These are phyloP conservation scores for Halyomorpha halys DNA, from an alignment of 1,140 invertebrate species.

Conservation along the genomic window DNA sequence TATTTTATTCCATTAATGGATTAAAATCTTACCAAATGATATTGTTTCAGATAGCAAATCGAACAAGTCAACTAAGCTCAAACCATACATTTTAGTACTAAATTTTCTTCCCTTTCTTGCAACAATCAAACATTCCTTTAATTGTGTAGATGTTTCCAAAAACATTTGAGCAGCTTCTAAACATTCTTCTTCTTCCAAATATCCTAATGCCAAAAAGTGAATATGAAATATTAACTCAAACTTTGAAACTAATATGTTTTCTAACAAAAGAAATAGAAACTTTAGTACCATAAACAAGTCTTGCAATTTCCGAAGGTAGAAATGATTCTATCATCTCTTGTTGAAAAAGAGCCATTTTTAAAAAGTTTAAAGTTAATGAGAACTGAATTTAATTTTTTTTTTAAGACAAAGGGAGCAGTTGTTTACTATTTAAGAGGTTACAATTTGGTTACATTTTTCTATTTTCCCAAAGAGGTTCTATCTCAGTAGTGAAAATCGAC, in stretches of 20 bases:
- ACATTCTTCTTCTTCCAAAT: conserved; percentile 39
- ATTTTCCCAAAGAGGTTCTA: too few species aligned
- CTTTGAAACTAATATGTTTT: background rate
- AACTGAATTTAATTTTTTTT: too few species aligned
- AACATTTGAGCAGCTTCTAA: conserved; percentile 37
- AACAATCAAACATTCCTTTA: conserved; percentile 39
- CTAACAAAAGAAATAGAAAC: background rate
- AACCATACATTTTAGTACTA: conserved; percentile 36
- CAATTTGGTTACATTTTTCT: too few species aligned
- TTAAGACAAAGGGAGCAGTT: too few species aligned
- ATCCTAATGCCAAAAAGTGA: conserved; percentile 33
- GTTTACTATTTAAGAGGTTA: too few species aligned
- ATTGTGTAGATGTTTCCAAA: conserved; percentile 37
- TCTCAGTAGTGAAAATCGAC: too few species aligned
- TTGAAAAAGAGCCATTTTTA: background rate
- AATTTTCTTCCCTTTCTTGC: conserved; percentile 36
- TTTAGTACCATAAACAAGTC: conserved; percentile 24
- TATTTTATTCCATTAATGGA: too few species aligned
- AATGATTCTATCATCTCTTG: conserved; percentile 22
- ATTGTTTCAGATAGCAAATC: conserved; percentile 38
- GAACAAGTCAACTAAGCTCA: conserved; percentile 37
- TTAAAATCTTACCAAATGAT: conserved; percentile 33
- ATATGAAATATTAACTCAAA: background rate
- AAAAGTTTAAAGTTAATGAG: too few species aligned
- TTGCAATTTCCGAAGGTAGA: conserved; percentile 25